Evolutionary conservation across 35 echinoderm and acorn worm species (phyloP), one percentile per base, ranked within the genome.

Genomic region (Strongylocentrotus purpuratus): DNA sequence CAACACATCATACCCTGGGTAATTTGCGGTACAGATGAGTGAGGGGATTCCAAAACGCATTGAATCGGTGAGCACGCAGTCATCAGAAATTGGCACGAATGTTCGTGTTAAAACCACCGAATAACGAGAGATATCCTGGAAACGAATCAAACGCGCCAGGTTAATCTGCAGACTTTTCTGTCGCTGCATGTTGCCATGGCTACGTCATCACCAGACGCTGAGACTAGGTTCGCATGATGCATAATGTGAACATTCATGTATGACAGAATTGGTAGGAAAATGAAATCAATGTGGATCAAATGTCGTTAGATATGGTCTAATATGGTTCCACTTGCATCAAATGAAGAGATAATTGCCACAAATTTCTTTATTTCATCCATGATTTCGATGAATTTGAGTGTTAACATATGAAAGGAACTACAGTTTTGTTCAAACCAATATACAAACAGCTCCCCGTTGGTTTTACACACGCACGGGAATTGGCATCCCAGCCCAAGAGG

Each of bases 71-170:
- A 78, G 20, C 65, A 78, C 4, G 20, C 65, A 78, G 65, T 78
- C 65, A n/a, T 78, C 65, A 78, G n/a, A 78, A 78, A 78, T 78
- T n/a, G 28, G 22, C 65, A 78, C 65, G 65, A 78, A 78, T 78
- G 65, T 28, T 78, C 65, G 65, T 78, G 65, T 78, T 78, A 8
- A 78, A 59, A 78, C 22, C 22, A 78, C 20, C 2, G 65, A 78
- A 78, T 78, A 78, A 78, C 65, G 7, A 78, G 15, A 78, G 18
- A 78, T n/a, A 78, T 78, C 65, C 65, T 78, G 65, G 7, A 55
- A 22, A 78, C 20, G 65, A 78, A 78, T 78, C 5, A 22, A 78
- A n/a, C 65, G 25, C 65, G 65, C 20, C 65, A 8, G 65, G 65
- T 1, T 78, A 28, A 78, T 78, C 65, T 78, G 22, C 20, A 78